Conservation (phyloP, 1,140 invertebrate species). For the Solen grandis region DNA sequence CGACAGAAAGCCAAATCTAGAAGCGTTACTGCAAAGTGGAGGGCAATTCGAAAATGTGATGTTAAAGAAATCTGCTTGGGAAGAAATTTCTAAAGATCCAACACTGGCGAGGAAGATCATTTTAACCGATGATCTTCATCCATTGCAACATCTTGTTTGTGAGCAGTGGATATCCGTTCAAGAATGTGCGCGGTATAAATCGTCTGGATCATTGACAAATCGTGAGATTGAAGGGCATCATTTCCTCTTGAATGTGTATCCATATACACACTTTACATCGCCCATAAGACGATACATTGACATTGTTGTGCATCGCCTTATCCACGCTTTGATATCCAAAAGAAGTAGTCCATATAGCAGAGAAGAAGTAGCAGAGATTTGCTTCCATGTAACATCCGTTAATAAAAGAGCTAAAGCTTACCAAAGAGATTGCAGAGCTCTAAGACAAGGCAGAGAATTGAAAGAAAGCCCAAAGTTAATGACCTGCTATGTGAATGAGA, state of each 20-base stretch:
- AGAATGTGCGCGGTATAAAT: slow-evolving; percentile 85
- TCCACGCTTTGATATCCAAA: slow-evolving; percentile 39
- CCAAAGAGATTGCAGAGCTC: slow-evolving; percentile 51
- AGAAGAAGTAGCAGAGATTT: slow-evolving; percentile 54
- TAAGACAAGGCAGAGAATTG: slow-evolving; percentile 45
- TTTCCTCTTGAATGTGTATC: slow-evolving; percentile 51
- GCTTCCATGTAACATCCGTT: slow-evolving; percentile 46
- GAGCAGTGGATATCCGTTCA: slow-evolving; percentile 53
- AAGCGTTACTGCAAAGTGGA: background rate
- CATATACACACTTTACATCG: slow-evolving; percentile 58
- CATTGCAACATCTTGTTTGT: slow-evolving; percentile 93
- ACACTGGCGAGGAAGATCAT: slow-evolving; percentile 91
- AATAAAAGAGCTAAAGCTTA: slow-evolving; percentile 46
- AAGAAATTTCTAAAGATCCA: slow-evolving; percentile 84
- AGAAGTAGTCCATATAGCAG: slow-evolving; percentile 24
- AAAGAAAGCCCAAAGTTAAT: slow-evolving; percentile 48
- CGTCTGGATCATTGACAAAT: slow-evolving; percentile 28
- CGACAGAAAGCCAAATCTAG: background rate
- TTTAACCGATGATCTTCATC: slow-evolving; percentile 96
- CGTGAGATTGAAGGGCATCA: slow-evolving; percentile 25
- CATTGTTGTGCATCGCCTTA: slow-evolving; percentile 49
- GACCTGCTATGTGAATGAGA: slow-evolving; percentile 42
- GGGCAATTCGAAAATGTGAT: slow-evolving; percentile 17
- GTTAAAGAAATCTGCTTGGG: slow-evolving; percentile 29
- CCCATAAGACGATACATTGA: slow-evolving; percentile 58